A percentile compares a stretch with the other conserved stretches of the same genome.
These are phyloP conservation scores for Tapirus terrestris DNA, from an alignment of 2,113 vertebrate species.

Conservation along the genomic window DNA sequence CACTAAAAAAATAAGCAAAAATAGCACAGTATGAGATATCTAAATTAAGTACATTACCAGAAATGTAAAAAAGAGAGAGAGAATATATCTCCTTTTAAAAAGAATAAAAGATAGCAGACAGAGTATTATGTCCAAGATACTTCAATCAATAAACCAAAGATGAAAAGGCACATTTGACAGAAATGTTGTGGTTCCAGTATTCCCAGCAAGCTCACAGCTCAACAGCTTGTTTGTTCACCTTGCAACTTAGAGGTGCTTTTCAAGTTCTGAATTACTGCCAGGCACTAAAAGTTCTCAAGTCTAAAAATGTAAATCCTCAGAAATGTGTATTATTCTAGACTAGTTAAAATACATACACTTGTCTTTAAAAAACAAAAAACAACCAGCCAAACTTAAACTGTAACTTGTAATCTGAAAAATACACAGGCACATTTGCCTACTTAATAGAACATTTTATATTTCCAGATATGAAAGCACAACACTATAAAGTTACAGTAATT, in stretches of 20 bases:
- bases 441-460: slow-evolving; percentile 57
- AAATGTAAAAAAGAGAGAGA: not conserved
- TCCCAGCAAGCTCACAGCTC: not conserved
- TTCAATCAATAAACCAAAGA: slow-evolving; percentile 55
- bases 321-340: not conserved
- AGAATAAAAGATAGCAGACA: slow-evolving; percentile 18
- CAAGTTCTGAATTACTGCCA: slow-evolving; percentile 41
- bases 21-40: not conserved
- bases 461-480: slow-evolving; percentile 22
- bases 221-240: slow-evolving; percentile 3
- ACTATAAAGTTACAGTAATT: slow-evolving; percentile 20
- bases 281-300: not conserved
- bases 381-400: slow-evolving; percentile 45
- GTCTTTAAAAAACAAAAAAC: not conserved
- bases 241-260: slow-evolving; percentile 4
- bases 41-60: slow-evolving; percentile 19
- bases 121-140: not conserved
- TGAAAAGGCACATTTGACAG: slow-evolving; percentile 36
- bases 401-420: slow-evolving; percentile 45
- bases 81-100: slow-evolving; percentile 8
- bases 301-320: not conserved
- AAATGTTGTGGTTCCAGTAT: not conserved
- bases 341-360: slow-evolving; percentile 14
- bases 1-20: slow-evolving; percentile 31
- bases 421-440: not conserved